These are phyloP conservation scores for Poeciliopsis retropinna DNA, from an alignment of 2,113 vertebrate species.

Conservation along the genomic window DNA sequence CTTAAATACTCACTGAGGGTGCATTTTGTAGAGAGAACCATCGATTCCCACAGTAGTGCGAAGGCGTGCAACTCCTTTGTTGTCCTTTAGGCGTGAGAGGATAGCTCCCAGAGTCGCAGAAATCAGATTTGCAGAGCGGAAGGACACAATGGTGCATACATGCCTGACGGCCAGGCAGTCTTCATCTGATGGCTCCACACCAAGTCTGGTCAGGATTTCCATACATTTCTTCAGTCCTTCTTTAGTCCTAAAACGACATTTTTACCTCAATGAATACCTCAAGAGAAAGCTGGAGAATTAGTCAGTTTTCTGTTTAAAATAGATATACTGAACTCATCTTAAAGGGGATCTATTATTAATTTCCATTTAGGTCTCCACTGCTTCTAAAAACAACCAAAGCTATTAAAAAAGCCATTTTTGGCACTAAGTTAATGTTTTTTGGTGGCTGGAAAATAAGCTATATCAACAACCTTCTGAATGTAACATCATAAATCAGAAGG, in stretches of 20 bases:
- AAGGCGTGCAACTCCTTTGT: slow-evolving; percentile 88
- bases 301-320: neutral
- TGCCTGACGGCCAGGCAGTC: slow-evolving; percentile 96
- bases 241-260: slow-evolving; percentile 84
- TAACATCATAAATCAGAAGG: too few species aligned
- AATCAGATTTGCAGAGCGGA: slow-evolving; percentile 94
- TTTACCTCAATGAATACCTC: neutral
- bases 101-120: slow-evolving; percentile 89
- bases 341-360: too few species aligned
- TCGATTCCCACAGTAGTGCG: slow-evolving; percentile 97
- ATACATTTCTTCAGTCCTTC: slow-evolving; percentile 95
- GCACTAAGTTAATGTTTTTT: too few species aligned
- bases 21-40: slow-evolving; percentile 98
- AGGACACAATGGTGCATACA: slow-evolving; percentile 94
- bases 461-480: too few species aligned
- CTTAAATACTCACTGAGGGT: slow-evolving; percentile 91
- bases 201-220: slow-evolving; percentile 91
- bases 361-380: too few species aligned
- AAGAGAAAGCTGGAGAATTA: neutral
- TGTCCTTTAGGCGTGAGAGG: slow-evolving; percentile 89
- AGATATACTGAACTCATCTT: too few species aligned
- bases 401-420: too few species aligned
- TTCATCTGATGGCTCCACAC: slow-evolving; percentile 92
- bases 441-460: too few species aligned
- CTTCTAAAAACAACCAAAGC: too few species aligned